Base-by-base conservation (phyloP, 2,113 vertebrate species). In the Epinephelus moara region DNA sequence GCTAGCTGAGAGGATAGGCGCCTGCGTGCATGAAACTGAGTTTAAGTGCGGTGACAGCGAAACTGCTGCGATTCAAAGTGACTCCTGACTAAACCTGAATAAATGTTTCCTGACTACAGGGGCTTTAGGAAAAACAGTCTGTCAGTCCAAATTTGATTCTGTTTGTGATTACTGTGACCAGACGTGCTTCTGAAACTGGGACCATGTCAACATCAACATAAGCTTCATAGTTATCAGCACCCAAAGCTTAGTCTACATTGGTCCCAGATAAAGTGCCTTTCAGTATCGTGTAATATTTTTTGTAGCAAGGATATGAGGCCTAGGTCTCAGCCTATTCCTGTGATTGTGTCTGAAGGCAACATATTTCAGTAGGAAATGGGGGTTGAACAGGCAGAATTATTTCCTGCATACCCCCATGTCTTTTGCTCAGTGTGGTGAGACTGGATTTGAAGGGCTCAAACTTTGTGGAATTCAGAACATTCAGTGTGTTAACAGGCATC, bases 1-100 rank as follows among this genome's bases (percentile, higher is more conserved):
- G 84, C 72, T 62, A 85, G 77, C 19, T 73, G 50, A 87, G 45
- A 80, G 8, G 74, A 82, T 47, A 42, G 70, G 81, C 52, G 56
- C 68, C 72, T 66, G 40, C 33, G 9, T 70, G 40, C 42, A 55
- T 59, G 23, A 78, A 78, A 23, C 12, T 27, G 56, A 75, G 59
- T 55, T 77, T 81, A 25, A 71, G 77, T 85, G 60, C 6, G 17
- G 42, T 75, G 33, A 86, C 59, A 79, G 33, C 5, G 1, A 63
- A 82, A 88, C 61, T 82, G 50, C 68, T 45, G 21, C 30, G 15
- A 82, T 76, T 83, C 40, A 52, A 56, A 83, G 50, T 42, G 30
- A 88, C 27, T 11, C 49, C 55, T 50, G 21, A 78, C 45, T 53
- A 47, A 85, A 89, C 52, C 53, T 84, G 60, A 63, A 81, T 37